Evolutionary conservation across 2,888 invertebrate genomes (phyloP).

Genomic region (Neuroscelio doddi): DNA sequence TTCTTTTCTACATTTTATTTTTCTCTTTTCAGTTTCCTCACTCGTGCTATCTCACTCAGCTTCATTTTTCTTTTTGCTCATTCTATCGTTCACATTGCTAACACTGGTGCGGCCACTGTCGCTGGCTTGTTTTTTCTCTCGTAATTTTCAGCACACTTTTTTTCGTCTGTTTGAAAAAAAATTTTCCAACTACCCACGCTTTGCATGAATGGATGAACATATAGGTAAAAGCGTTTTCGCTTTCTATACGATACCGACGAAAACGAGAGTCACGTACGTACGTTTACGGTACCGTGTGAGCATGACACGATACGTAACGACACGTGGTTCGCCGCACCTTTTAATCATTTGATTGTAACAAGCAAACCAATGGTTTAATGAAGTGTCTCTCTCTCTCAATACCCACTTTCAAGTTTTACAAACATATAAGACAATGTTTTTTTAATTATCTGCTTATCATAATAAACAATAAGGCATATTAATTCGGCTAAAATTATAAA

Average conservation of each 20-base stretch:
- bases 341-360: conserved; percentile 44
- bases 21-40: conserved; percentile 45
- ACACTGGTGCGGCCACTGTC: conserved; percentile 20
- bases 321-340: conserved; percentile 54
- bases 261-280: conserved; percentile 70
- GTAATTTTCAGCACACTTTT: conserved; percentile 44
- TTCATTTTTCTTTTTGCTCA: too few relatives aligned
- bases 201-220: conserved; percentile 71
- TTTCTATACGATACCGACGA: conserved; percentile 70
- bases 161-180: conserved; percentile 41
- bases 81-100: conserved; percentile 40
- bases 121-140: conserved; percentile 39
- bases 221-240: conserved; percentile 71
- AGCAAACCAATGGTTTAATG: conserved; percentile 42
- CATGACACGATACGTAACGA: conserved; percentile 57
- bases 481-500: neutral
- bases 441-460: too few relatives aligned
- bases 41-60: conserved; percentile 34
- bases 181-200: conserved; percentile 50
- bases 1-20: conserved; percentile 44
- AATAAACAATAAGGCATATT: too few relatives aligned
- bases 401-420: conserved; percentile 15
- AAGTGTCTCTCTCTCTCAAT: conserved; percentile 15
- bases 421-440: too few relatives aligned
- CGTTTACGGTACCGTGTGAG: conserved; percentile 48